Evolutionary conservation across 2,113 vertebrate species (phyloP).

Genomic region (Rhizomys pruinosus): DNA sequence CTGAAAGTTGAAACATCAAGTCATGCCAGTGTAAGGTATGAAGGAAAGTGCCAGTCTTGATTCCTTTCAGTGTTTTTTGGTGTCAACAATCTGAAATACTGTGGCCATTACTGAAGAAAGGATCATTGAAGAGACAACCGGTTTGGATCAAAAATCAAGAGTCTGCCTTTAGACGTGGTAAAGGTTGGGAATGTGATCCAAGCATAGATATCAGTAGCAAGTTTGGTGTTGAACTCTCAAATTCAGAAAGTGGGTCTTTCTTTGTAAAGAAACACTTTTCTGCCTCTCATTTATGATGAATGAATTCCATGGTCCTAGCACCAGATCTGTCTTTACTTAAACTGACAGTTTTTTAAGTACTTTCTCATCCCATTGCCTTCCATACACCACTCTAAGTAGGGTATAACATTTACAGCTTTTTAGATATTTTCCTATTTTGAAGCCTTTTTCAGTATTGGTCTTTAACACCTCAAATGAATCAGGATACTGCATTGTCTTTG

Average conservation of each 20-base stretch:
- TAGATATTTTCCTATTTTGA: slow-evolving; percentile 22
- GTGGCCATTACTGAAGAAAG: not conserved
- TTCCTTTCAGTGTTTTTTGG: not conserved
- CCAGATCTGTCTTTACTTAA: not conserved
- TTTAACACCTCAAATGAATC: not conserved
- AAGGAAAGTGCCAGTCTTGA: not conserved
- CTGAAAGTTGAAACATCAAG: not conserved
- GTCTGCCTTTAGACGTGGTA: not conserved
- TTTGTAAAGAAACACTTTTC: not conserved
- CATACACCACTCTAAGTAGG: not conserved
- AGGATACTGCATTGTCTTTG: not conserved
- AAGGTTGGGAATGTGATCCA: not conserved
- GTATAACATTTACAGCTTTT: not conserved
- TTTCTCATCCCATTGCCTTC: not conserved
- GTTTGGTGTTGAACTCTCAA: not conserved
- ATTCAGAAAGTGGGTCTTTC: not conserved
- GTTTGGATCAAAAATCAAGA: not conserved
- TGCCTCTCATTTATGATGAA: not conserved
- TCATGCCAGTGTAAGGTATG: not conserved
- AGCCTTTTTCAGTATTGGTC: not conserved
- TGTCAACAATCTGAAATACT: not conserved
- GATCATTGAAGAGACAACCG: not conserved
- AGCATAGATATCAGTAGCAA: not conserved
- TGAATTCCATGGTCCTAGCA: not conserved
- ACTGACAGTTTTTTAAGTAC: not conserved